These are phyloP conservation scores for Xestia xanthographa DNA, from an alignment of 2,888 invertebrate species.

Conservation along the genomic window DNA sequence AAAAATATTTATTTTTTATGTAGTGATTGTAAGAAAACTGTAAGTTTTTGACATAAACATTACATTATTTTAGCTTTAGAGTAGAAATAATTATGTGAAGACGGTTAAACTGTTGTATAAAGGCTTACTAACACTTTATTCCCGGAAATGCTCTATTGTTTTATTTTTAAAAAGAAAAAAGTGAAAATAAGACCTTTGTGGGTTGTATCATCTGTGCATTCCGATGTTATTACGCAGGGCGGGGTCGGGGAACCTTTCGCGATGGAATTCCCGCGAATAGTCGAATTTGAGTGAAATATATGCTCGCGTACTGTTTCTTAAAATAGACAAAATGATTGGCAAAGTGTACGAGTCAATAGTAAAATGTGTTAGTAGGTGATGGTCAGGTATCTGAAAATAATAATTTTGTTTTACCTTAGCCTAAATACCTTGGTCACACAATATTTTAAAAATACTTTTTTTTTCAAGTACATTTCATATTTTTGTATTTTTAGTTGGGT, in stretches of 20 bases:
- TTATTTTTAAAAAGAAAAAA: constrained; percentile 80
- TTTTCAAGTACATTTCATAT: constrained; percentile 64
- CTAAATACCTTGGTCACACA: constrained; percentile 73
- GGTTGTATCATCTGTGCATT: constrained; percentile 87
- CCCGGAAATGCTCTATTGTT: constrained; percentile 83
- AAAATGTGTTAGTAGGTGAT: constrained; percentile 88
- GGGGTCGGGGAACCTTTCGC: constrained; percentile 76
- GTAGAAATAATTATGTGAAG: constrained; percentile 49
- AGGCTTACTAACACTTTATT: constrained; percentile 62
- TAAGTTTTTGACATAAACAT: constrained; percentile 86
- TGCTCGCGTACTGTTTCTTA: constrained; percentile 76
- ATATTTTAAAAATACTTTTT: constrained; percentile 65
- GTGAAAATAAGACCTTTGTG: constrained; percentile 85
- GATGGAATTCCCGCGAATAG: constrained; percentile 77
- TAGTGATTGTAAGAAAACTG: constrained; percentile 82
- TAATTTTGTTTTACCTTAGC: constrained; percentile 83
- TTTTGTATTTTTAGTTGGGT: constrained; percentile 6
- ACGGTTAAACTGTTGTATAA: constrained; percentile 22
- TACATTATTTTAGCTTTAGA: constrained; percentile 62
- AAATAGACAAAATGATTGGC: constrained; percentile 83
- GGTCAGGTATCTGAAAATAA: constrained; percentile 83
- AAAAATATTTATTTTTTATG: constrained; percentile 84
- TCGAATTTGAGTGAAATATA: constrained; percentile 65
- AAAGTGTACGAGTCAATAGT: constrained; percentile 78
- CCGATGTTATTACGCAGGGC: constrained; percentile 84